Evolutionary conservation across 2,797 vertebrate species (phyloP).

Genomic region (Chaunax sp.): DNA sequence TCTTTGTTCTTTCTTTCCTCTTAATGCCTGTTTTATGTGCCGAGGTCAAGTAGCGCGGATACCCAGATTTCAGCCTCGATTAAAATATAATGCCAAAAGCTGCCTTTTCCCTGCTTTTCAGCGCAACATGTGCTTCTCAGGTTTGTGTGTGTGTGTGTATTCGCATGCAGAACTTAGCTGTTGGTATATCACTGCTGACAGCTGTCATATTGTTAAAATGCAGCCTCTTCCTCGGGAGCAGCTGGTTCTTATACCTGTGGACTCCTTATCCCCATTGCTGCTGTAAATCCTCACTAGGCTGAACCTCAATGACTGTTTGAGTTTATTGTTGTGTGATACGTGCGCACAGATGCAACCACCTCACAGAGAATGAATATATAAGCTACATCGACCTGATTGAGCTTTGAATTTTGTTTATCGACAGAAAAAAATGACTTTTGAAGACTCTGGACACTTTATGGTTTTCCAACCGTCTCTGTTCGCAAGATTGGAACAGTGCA

Average conservation of each 20-base stretch:
- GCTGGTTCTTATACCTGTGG: constrained; percentile 51
- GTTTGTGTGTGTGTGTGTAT: constrained; percentile 41
- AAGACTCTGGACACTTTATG: background rate
- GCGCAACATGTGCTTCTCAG: constrained; percentile 58
- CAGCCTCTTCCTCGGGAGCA: constrained; percentile 47
- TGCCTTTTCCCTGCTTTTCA: constrained; percentile 1
- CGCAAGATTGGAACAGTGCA: background rate
- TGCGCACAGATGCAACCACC: background rate
- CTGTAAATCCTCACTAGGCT: constrained; percentile 53
- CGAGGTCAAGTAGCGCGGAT: constrained; percentile 44
- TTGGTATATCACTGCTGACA: constrained; percentile 64
- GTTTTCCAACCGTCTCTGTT: background rate
- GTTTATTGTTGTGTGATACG: constrained; percentile 12
- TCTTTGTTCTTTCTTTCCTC: constrained; percentile 23
- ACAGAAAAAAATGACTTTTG: background rate
- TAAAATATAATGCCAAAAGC: constrained; percentile 37
- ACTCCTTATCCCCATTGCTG: constrained; percentile 30
- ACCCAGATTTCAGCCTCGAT: constrained; percentile 39
- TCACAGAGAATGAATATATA: background rate
- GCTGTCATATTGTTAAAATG: constrained; percentile 61
- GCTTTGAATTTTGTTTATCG: background rate
- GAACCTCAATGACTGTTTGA: constrained; percentile 14
- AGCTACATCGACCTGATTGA: background rate
- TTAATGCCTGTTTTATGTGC: constrained; percentile 50
- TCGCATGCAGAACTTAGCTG: constrained; percentile 19